Evolutionary conservation across 2,113 vertebrate species (phyloP).

Genomic region (Hippopotamus amphibius): DNA sequence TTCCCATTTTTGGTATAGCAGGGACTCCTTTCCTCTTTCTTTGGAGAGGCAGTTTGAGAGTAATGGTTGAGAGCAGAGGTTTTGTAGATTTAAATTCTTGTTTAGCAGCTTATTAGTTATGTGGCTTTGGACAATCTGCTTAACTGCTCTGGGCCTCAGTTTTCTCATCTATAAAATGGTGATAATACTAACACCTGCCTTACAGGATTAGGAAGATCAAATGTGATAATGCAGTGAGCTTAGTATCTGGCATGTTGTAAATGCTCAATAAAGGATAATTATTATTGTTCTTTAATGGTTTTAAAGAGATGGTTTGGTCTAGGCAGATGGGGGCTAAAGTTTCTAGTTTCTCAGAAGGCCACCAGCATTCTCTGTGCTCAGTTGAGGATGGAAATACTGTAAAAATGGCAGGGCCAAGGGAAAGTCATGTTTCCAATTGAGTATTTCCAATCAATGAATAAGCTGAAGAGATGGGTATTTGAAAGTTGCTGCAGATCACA

Average conservation of each 20-base stretch:
- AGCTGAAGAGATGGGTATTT: neutral
- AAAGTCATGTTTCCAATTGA: neutral
- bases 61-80: neutral
- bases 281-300: neutral
- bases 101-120: neutral
- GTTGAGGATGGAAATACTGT: neutral
- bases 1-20: neutral
- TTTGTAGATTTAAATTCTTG: conserved; percentile 17
- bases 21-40: neutral
- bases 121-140: neutral
- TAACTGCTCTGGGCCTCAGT: neutral
- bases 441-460: conserved; percentile 13
- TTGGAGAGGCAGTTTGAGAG: neutral
- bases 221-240: neutral
- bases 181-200: neutral
- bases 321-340: neutral
- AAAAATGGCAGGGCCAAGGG: neutral
- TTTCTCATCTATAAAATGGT: conserved; percentile 33
- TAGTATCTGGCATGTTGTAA: neutral
- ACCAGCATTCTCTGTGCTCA: neutral
- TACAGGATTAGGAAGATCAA: neutral
- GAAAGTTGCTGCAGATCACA: conserved; percentile 31
- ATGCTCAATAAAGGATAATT: neutral
- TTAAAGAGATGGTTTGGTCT: conserved; percentile 21
- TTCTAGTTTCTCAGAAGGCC: conserved; percentile 49